Percentiles rank a stretch among this genome's conserved stretches.
These are phyloP conservation scores for Ammospiza caudacuta DNA, from an alignment of 2,113 vertebrate species.

Conservation along the genomic window DNA sequence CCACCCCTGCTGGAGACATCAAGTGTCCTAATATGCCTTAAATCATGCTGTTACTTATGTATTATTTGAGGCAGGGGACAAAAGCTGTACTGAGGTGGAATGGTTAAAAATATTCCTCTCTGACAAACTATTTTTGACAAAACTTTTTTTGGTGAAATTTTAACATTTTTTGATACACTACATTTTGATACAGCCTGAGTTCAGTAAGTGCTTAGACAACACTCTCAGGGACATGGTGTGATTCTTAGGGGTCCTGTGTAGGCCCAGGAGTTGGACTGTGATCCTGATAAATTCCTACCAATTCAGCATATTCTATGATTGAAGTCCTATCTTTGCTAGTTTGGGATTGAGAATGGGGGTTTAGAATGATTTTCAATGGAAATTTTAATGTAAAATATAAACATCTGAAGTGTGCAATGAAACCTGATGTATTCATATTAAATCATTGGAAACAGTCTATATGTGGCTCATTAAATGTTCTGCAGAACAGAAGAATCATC, in stretches of 20 bases:
- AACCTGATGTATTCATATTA: not conserved
- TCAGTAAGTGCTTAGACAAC: not conserved
- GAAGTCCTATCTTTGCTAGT: not conserved
- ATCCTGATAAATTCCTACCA: not conserved
- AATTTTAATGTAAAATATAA: not conserved
- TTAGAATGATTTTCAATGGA: not conserved
- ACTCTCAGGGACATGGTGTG: not conserved
- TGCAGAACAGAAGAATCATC: not conserved
- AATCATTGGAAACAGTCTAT: not conserved
- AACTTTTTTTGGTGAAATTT: not conserved
- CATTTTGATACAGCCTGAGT: not conserved
- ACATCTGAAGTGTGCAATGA: not conserved
- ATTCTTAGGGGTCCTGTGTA: not conserved
- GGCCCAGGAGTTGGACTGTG: not conserved
- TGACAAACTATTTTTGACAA: not conserved
- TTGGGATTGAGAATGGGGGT: not conserved
- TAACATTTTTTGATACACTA: not conserved
- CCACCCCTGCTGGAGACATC: not conserved
- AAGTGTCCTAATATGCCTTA: not conserved
- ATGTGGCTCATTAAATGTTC: not conserved
- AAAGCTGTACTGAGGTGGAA: not conserved
- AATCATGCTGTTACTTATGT: not conserved
- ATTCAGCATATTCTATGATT: not conserved
- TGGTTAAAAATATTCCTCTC: not conserved
- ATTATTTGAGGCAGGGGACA: not conserved